Conservation (phyloP, 2,888 invertebrate genomes). For the Halictus quadricinctus region DNA sequence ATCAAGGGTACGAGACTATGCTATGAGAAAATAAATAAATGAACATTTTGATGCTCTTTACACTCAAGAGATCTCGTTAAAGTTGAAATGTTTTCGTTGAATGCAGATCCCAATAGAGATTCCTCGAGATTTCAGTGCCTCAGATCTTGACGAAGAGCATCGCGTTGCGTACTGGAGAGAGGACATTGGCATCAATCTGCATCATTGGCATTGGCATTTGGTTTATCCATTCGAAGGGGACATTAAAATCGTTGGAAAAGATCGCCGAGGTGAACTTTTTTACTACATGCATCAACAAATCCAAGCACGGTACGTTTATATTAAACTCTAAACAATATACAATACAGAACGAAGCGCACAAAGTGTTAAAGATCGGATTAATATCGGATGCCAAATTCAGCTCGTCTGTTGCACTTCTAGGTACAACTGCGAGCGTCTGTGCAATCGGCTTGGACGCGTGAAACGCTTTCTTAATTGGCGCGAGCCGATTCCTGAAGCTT, state of each 20-base stretch:
- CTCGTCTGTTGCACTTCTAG: conserved; percentile 79
- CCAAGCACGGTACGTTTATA: conserved; percentile 83
- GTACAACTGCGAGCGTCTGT: conserved; percentile 90
- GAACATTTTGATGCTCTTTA: background rate
- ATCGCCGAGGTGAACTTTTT: conserved; percentile 90
- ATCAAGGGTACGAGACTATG: conserved; percentile 84
- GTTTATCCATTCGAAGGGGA: conserved; percentile 91
- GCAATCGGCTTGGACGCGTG: conserved; percentile 87
- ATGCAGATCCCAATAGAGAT: conserved; percentile 85
- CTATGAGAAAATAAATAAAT: background rate
- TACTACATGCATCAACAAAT: conserved; percentile 92
- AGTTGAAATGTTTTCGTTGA: background rate
- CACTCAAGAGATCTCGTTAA: no score
- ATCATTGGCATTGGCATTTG: conserved; percentile 96
- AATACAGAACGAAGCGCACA: background rate
- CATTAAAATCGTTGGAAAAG: conserved; percentile 87
- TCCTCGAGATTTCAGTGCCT: conserved; percentile 90
- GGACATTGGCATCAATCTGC: conserved; percentile 92
- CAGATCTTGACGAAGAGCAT: conserved; percentile 90
- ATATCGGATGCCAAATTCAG: conserved; percentile 45
- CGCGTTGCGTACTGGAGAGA: conserved; percentile 93
- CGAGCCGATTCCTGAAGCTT: conserved; percentile 89
- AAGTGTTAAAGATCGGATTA: background rate
- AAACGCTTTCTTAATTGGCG: conserved; percentile 86
- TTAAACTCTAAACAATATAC: background rate